A percentile compares a stretch with the other conserved stretches of the same genome.
These are phyloP conservation scores for Sigmodon hispidus DNA, from an alignment of 2,113 vertebrate genomes.

Conservation along the genomic window DNA sequence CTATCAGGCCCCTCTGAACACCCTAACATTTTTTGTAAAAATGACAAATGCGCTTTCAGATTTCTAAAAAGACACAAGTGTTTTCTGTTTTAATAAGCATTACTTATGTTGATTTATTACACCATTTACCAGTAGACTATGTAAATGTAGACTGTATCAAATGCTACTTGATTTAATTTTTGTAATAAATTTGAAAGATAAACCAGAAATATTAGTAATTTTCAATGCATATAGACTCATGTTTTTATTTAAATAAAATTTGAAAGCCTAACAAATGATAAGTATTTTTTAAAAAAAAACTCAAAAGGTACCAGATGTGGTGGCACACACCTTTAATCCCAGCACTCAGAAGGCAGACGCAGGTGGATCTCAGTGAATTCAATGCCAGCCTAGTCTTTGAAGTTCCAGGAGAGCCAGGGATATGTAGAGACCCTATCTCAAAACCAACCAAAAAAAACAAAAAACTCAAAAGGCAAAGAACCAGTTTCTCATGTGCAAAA, in stretches of 20 bases:
- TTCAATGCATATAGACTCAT: not conserved
- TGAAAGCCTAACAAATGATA: not conserved
- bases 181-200: not conserved
- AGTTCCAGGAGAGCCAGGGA: not conserved
- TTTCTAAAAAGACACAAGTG: slow-evolving; percentile 15
- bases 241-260: slow-evolving; percentile 27
- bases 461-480: not conserved
- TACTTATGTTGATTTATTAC: not conserved
- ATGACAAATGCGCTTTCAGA: not conserved
- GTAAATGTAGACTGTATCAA: too few species aligned
- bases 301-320: not conserved
- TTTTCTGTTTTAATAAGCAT: not conserved
- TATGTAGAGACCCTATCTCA: not conserved
- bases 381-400: not conserved
- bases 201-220: slow-evolving; percentile 17
- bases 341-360: not conserved
- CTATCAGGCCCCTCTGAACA: not conserved
- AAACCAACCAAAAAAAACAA: not conserved
- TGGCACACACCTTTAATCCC: too few species aligned
- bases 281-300: not conserved
- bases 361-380: not conserved
- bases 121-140: not conserved
- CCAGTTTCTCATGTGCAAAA: too few species aligned
- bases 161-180: not conserved
- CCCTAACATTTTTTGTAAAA: slow-evolving; percentile 13